phyloP scores from a whole-genome alignment of 2,113 vertebrate species.

The Pseudorasbora parva region DNA sequence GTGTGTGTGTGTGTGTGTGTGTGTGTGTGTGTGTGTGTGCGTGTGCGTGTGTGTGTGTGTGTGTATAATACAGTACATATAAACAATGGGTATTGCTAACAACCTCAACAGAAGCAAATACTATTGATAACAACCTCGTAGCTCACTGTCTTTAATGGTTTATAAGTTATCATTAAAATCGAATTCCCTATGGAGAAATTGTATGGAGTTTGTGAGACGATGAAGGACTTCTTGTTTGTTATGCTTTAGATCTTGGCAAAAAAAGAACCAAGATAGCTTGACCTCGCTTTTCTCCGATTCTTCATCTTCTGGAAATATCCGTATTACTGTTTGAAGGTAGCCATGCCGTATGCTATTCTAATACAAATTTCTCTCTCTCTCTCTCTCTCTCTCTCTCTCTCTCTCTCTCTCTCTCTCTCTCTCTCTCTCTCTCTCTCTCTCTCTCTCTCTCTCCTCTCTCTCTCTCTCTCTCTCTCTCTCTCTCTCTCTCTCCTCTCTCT shows the following conservation, averaged over 20 bases:
- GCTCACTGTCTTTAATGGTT: no score
- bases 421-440: background rate
- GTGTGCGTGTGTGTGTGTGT: no score
- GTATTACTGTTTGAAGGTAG: slow-evolving; percentile 20
- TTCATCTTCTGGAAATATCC: background rate
- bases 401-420: background rate
- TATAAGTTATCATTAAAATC: no score
- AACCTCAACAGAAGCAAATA: no score
- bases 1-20: no score
- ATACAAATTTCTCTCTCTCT: background rate
- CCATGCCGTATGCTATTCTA: background rate
- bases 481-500: background rate
- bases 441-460: no score
- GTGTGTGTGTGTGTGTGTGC: no score
- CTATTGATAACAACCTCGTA: no score
- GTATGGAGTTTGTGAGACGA: background rate
- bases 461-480: background rate
- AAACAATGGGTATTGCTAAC: no score
- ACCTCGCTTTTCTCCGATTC: background rate
- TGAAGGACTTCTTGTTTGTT: slow-evolving; percentile 9
- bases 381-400: background rate
- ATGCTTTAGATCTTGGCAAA: slow-evolving; percentile 9
- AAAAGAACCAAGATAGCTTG: background rate
- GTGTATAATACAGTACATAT: no score
- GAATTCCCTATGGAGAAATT: no score